Conservation (phyloP, 2,888 invertebrate species). For the Lomographa bimaculata region DNA sequence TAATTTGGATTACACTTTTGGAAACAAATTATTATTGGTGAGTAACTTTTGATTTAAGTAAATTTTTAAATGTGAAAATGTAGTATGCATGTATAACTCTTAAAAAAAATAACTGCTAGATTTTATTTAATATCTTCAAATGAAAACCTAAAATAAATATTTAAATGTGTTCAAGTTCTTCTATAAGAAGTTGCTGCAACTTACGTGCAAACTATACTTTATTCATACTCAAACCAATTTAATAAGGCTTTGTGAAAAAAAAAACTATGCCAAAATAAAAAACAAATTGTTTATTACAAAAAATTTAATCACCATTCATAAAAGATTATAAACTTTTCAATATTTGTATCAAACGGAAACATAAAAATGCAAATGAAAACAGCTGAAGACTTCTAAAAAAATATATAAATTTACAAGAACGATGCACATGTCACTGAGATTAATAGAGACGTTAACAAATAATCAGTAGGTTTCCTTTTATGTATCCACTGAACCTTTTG, state of each 20-base stretch:
- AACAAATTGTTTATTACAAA: too few species aligned
- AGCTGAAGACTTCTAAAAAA: constrained; percentile 49
- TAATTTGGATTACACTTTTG: constrained; percentile 13
- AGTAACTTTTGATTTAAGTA: constrained; percentile 6
- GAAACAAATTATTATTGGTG: constrained; percentile 12
- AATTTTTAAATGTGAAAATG: too few species aligned
- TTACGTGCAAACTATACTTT: too few species aligned
- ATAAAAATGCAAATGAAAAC: constrained; percentile 65
- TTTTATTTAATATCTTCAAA: constrained; percentile 4
- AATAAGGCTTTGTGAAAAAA: too few species aligned
- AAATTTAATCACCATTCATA: too few species aligned
- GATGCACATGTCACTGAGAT: constrained; percentile 62
- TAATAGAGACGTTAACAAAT: constrained; percentile 77
- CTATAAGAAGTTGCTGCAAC: too few species aligned
- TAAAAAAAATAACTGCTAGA: constrained; percentile 5
- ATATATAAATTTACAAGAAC: constrained; percentile 43
- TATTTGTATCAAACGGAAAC: constrained; percentile 49
- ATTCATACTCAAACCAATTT: too few species aligned
- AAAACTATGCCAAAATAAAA: too few species aligned
- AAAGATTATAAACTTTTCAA: constrained; percentile 25
- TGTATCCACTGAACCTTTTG: constrained; percentile 60
- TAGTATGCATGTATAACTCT: too few species aligned
- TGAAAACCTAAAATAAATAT: too few species aligned
- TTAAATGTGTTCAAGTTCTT: too few species aligned
- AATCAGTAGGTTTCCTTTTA: constrained; percentile 42